Percentiles rank a stretch among this genome's conserved stretches.
Evolutionary conservation across 2,113 vertebrate genomes (phyloP).

Genomic region (Axis porcinus): DNA sequence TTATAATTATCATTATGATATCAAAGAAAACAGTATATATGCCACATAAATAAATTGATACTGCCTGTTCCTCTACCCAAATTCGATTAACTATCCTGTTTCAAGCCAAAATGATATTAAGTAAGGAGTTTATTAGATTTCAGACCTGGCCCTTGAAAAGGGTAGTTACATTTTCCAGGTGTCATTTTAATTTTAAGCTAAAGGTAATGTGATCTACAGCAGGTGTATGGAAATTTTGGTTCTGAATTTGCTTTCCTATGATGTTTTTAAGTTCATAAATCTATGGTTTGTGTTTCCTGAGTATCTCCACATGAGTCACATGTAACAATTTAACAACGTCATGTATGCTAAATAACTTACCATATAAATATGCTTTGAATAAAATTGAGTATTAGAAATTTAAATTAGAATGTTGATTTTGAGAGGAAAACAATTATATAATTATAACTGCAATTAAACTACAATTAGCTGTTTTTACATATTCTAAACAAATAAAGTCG

Average conservation of each 20-base stretch:
- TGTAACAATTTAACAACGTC: neutral
- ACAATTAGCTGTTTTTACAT: neutral
- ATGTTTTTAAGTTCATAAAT: neutral
- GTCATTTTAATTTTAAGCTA: conserved; percentile 47
- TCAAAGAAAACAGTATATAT: neutral
- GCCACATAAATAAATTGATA: neutral
- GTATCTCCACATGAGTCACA: neutral
- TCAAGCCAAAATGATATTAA: conserved; percentile 41
- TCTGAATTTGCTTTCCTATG: neutral
- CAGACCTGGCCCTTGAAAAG: neutral
- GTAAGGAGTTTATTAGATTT: conserved; percentile 27
- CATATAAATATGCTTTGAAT: neutral
- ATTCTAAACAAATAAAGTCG: neutral
- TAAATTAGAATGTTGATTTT: neutral
- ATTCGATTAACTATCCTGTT: conserved; percentile 42
- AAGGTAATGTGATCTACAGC: neutral
- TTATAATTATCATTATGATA: neutral
- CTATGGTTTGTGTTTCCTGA: neutral
- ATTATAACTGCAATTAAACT: neutral
- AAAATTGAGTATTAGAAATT: neutral
- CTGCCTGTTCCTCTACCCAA: neutral
- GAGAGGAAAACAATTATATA: neutral
- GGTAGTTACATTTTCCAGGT: conserved; percentile 52
- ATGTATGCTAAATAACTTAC: neutral
- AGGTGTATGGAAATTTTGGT: neutral